Evolutionary conservation across 1,140 invertebrate genomes (phyloP).

Genomic region (Lordiphosa collinella): DNA sequence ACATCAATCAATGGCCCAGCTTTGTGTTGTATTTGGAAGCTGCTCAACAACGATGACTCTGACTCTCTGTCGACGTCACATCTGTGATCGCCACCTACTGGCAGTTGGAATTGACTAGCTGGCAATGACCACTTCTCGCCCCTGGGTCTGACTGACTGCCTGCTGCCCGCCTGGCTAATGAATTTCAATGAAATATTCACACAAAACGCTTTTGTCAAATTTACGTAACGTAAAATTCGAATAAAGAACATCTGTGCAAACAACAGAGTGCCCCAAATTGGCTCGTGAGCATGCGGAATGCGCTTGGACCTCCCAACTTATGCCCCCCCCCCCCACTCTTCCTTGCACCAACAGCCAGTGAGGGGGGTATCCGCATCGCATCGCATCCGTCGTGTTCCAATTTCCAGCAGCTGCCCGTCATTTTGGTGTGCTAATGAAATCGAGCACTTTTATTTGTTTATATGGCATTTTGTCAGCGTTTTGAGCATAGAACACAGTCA

Average conservation of each 20-base stretch:
- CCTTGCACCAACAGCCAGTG: neutral
- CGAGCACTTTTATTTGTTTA: slow-evolving; percentile 71
- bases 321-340: neutral
- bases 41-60: slow-evolving; percentile 1
- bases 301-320: slow-evolving; percentile 27
- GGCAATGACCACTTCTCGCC: neutral
- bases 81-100: slow-evolving; percentile 48
- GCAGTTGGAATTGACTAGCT: slow-evolving; percentile 1
- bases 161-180: slow-evolving; percentile 39
- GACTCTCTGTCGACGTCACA: slow-evolving; percentile 31
- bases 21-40: slow-evolving; percentile 9
- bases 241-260: slow-evolving; percentile 78
- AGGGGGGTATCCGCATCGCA: slow-evolving; percentile 26
- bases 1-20: slow-evolving; percentile 57
- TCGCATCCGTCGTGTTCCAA: slow-evolving; percentile 38
- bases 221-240: slow-evolving; percentile 60
- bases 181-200: slow-evolving; percentile 31
- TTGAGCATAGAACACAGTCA: slow-evolving; percentile 27
- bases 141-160: slow-evolving; percentile 3
- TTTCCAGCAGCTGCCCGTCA: slow-evolving; percentile 26
- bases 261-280: slow-evolving; percentile 42
- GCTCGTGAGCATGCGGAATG: slow-evolving; percentile 50
- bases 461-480: slow-evolving; percentile 62
- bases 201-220: slow-evolving; percentile 55
- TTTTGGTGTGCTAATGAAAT: slow-evolving; percentile 66